These are phyloP conservation scores for Zaprionus inermis DNA, from an alignment of 1,140 invertebrate species.

Conservation along the genomic window DNA sequence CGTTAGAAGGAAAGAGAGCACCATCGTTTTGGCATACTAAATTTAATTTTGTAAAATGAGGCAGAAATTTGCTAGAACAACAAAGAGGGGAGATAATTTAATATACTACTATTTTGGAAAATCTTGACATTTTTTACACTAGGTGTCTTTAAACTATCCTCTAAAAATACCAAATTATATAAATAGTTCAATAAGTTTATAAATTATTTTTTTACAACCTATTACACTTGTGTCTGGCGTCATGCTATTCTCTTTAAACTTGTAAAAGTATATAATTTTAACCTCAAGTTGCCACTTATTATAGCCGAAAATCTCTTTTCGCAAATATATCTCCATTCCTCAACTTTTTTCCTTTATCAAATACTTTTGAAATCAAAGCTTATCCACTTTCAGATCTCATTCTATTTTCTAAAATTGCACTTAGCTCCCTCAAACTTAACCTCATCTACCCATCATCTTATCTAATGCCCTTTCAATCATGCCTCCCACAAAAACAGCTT, in stretches of 20 bases:
- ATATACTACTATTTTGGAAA: no score
- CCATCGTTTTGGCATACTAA: neutral
- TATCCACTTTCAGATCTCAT: neutral
- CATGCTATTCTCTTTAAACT: no score
- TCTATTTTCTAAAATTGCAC: neutral
- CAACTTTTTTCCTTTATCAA: neutral
- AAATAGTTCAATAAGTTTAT: no score
- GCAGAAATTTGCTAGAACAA: neutral
- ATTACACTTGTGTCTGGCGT: no score
- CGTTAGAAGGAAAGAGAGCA: neutral
- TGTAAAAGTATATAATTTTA: no score
- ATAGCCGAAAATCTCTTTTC: no score
- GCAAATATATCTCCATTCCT: no score
- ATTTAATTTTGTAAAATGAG: neutral
- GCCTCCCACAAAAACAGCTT: constrained; percentile 17
- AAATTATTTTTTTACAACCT: no score
- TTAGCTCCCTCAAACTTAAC: neutral
- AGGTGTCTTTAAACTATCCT: no score
- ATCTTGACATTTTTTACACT: no score
- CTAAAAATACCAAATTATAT: no score
- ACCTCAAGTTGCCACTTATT: no score
- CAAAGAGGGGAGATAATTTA: neutral
- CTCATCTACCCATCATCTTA: neutral
- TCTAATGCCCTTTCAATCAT: constrained; percentile 33
- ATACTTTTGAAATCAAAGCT: neutral